Conservation (phyloP, 2,797 vertebrate genomes). For the Adrianichthys oophorus region DNA sequence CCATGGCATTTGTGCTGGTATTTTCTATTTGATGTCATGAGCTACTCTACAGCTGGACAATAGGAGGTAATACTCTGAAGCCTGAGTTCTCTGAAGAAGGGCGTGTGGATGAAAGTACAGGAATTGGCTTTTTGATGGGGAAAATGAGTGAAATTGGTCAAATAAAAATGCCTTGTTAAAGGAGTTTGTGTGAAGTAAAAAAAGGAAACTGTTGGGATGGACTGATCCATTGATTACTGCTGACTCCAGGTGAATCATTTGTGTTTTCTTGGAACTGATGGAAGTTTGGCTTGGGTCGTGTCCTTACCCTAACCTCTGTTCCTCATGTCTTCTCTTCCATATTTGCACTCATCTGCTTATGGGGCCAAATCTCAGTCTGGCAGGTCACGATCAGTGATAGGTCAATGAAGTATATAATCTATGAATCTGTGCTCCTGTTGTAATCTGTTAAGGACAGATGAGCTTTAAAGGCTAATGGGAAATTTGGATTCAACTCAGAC, state of each 20-base stretch:
- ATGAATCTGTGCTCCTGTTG: slow-evolving; percentile 46
- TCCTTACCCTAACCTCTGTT: slow-evolving; percentile 8
- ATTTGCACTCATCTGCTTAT: slow-evolving; percentile 40
- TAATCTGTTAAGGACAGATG: slow-evolving; percentile 61
- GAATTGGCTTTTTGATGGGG: too few species aligned
- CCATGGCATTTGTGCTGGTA: too few species aligned
- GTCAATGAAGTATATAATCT: slow-evolving; percentile 21
- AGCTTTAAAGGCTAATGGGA: slow-evolving; percentile 37
- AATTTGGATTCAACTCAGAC: slow-evolving; percentile 33
- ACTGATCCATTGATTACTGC: slow-evolving; percentile 19
- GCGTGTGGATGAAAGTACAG: too few species aligned
- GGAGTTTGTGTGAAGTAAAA: slow-evolving; percentile 16
- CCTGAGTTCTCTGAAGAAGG: too few species aligned
- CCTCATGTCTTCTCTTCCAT: slow-evolving; percentile 3
- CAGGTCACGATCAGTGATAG: slow-evolving; percentile 33
- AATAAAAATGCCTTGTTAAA: too few species aligned
- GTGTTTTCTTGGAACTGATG: slow-evolving; percentile 31
- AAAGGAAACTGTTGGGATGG: slow-evolving; percentile 13
- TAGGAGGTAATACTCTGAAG: too few species aligned
- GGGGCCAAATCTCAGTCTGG: slow-evolving; percentile 25
- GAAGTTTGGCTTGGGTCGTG: slow-evolving; percentile 32
- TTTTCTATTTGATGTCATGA: too few species aligned
- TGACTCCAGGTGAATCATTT: slow-evolving; percentile 17
- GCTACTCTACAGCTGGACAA: too few species aligned
- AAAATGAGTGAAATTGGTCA: too few species aligned